Evolutionary conservation across 2,113 vertebrate genomes (phyloP).

Genomic region (Rhea americana): DNA sequence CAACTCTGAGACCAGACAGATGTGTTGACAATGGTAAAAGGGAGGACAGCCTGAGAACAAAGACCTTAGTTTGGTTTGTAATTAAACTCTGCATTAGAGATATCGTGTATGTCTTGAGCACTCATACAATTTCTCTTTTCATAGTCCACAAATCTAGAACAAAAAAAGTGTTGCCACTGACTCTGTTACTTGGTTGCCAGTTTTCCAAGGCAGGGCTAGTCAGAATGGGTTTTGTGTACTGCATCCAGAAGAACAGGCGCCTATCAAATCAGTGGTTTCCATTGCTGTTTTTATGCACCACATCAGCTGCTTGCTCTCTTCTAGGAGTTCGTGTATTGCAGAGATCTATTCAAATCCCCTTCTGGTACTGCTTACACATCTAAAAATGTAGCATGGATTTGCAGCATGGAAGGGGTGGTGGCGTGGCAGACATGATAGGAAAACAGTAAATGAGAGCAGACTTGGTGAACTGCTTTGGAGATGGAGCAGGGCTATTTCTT

Average conservation of each 20-base stretch:
- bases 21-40: neutral
- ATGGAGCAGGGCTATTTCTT: neutral
- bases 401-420: neutral
- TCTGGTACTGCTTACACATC: neutral
- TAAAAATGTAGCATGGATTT: neutral
- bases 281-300: fast-evolving
- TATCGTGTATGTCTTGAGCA: neutral
- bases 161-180: fast-evolving
- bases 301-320: neutral
- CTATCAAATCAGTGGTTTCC: neutral
- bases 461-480: neutral
- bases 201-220: neutral
- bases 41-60: neutral
- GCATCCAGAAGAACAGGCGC: neutral
- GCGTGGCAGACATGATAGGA: neutral
- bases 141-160: neutral
- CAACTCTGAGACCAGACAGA: neutral
- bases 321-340: neutral
- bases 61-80: neutral
- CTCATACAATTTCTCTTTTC: neutral
- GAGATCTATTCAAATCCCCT: neutral
- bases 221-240: neutral
- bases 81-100: neutral
- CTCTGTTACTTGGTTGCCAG: neutral
- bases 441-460: neutral